Conservation (phyloP, 2,888 invertebrate species). For the Drosophila pseudotakahashii region DNA sequence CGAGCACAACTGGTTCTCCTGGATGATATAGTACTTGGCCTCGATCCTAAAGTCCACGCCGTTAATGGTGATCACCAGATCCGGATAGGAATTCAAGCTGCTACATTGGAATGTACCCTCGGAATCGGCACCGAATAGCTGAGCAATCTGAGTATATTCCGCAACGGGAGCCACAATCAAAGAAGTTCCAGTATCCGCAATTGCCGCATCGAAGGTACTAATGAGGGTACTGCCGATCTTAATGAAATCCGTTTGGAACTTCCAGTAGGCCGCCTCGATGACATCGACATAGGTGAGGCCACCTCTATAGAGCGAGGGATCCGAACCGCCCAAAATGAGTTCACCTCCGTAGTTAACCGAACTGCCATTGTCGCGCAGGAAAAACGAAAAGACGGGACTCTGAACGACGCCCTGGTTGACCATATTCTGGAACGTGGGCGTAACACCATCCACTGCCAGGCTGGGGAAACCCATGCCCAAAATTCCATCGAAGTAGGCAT, state of each 20-base stretch:
- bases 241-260: conserved; percentile 93
- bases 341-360: conserved; percentile 86
- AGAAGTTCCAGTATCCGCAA: conserved; percentile 98
- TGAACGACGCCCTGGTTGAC: conserved; percentile 89
- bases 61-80: conserved; percentile 89
- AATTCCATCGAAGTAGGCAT: conserved; percentile 98
- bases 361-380: conserved; percentile 89
- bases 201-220: conserved; percentile 86
- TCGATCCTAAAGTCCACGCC: conserved; percentile 90
- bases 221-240: conserved; percentile 86
- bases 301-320: conserved; percentile 92
- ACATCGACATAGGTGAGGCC: conserved; percentile 89
- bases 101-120: conserved; percentile 89
- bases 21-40: conserved; percentile 90
- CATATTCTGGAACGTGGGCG: conserved; percentile 96
- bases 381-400: conserved; percentile 94
- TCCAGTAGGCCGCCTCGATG: conserved; percentile 95
- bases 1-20: conserved; percentile 72
- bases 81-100: conserved; percentile 90
- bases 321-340: conserved; percentile 96
- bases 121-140: conserved; percentile 26
- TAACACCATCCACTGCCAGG: conserved; percentile 94
- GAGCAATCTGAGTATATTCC: conserved; percentile 38
- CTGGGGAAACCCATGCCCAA: conserved; percentile 94
- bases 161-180: conserved; percentile 89